These are phyloP conservation scores for Nasonia giraulti DNA, from an alignment of 1,140 invertebrate genomes.

Conservation along the genomic window DNA sequence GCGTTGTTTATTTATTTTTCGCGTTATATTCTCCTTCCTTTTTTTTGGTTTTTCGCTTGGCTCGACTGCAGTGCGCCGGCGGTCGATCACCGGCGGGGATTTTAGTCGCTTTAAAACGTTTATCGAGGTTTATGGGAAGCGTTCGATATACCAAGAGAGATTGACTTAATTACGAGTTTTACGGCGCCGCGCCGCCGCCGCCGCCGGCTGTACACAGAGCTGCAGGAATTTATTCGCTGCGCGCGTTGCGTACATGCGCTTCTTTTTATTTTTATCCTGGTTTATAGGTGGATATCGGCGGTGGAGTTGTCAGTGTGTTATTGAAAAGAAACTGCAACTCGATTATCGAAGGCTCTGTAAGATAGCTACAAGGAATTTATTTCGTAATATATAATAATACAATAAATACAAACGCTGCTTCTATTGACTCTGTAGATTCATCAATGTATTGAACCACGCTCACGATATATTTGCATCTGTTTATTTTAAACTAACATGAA, in stretches of 20 bases:
- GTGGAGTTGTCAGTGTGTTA: neutral
- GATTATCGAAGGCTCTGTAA: too few relatives aligned
- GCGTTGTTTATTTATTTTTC: neutral
- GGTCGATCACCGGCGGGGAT: neutral
- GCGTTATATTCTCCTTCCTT: neutral
- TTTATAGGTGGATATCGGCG: neutral
- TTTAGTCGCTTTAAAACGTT: slow-evolving; percentile 23
- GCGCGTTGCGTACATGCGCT: neutral
- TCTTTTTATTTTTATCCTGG: neutral
- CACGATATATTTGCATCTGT: too few relatives aligned
- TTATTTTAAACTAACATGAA: too few relatives aligned
- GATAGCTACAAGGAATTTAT: too few relatives aligned
- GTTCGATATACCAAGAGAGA: neutral
- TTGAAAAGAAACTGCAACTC: neutral
- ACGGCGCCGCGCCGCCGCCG: neutral
- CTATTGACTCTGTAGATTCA: too few relatives aligned
- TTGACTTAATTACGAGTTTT: slow-evolving; percentile 31
- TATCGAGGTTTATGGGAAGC: slow-evolving; percentile 24
- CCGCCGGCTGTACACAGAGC: neutral
- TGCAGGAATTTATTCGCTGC: neutral
- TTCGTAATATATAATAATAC: too few relatives aligned
- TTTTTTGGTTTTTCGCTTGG: slow-evolving; percentile 1
- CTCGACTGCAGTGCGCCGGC: neutral
- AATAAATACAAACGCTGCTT: too few relatives aligned
- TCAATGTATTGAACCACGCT: too few relatives aligned